A percentile compares a stretch with the other conserved stretches of the same genome.
phyloP scores from a whole-genome alignment of 2,888 invertebrate species.

The Polietes domitor region DNA sequence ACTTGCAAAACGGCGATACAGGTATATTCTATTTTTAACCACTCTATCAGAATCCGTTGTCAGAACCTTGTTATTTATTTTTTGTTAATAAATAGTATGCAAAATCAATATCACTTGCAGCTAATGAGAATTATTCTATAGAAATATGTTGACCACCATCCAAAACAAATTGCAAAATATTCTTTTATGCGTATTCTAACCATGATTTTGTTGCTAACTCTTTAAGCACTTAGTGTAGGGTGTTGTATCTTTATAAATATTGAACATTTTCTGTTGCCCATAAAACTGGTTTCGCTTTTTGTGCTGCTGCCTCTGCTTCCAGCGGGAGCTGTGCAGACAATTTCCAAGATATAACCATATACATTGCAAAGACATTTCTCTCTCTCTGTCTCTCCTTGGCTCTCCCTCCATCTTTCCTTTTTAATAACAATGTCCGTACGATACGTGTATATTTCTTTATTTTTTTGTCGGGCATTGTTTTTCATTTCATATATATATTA shows the following conservation, averaged over 20 bases:
- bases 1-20: no score
- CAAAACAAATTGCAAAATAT: no score
- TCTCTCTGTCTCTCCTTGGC: background rate
- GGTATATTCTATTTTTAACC: no score
- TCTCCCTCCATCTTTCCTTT: background rate
- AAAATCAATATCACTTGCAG: no score
- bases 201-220: no score
- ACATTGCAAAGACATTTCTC: background rate
- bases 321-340: background rate
- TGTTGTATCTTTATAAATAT: background rate
- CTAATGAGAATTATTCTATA: no score
- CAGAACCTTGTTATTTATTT: no score
- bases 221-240: background rate
- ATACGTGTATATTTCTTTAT: background rate
- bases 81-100: no score
- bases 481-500: conserved; percentile 14
- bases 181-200: no score
- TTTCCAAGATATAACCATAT: background rate
- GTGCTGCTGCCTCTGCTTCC: background rate
- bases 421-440: background rate
- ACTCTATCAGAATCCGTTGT: no score
- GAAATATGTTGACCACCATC: no score
- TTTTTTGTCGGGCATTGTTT: conserved; percentile 24
- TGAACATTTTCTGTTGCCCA: background rate
- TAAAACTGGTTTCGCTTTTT: conserved; percentile 21